Evolutionary conservation across 2,113 vertebrate genomes (phyloP).

Genomic region (Trichechus manatus): DNA sequence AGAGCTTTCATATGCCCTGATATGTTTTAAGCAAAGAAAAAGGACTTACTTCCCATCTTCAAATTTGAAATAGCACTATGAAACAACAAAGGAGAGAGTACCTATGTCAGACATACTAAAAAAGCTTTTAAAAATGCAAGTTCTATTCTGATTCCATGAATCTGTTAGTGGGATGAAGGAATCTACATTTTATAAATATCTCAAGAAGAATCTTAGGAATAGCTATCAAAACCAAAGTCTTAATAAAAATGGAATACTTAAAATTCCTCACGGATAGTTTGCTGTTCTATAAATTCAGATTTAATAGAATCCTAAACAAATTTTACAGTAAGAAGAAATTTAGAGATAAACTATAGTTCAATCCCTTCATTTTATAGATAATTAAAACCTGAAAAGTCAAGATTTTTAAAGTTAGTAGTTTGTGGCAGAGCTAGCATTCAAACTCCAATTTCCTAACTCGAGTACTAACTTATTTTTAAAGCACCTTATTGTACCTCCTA

Average conservation of each 20-base stretch:
- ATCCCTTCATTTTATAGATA: background rate
- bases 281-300: background rate
- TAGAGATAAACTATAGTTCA: background rate
- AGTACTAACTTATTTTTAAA: background rate
- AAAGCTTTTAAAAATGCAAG: slow-evolving; percentile 14
- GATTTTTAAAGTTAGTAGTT: background rate
- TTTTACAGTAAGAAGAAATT: background rate
- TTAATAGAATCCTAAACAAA: slow-evolving; percentile 17
- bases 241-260: background rate
- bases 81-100: background rate
- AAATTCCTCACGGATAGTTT: background rate
- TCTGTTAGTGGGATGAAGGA: background rate
- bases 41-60: background rate
- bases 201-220: background rate
- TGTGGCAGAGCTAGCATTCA: background rate
- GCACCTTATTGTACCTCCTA: background rate
- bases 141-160: background rate
- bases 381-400: background rate
- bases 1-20: background rate
- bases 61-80: background rate
- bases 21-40: background rate
- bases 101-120: background rate
- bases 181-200: slow-evolving; percentile 9
- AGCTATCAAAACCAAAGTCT: background rate
- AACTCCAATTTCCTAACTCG: background rate